phyloP scores from a whole-genome alignment of 2,797 vertebrate species.

The Erithacus rubecula region DNA sequence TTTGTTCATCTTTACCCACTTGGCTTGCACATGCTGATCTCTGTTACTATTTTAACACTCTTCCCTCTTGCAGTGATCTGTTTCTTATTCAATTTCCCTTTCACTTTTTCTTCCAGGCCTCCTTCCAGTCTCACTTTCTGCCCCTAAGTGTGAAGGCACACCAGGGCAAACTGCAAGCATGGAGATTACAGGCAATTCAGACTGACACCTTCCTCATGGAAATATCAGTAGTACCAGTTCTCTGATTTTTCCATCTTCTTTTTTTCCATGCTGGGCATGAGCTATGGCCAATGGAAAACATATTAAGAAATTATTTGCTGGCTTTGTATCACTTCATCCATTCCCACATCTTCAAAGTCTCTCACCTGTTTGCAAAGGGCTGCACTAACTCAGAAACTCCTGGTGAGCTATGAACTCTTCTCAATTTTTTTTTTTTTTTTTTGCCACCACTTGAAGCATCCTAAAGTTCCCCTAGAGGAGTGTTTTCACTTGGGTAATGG shows the following conservation, averaged over 20 bases:
- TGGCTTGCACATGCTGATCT: not conserved
- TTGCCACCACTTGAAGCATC: not conserved
- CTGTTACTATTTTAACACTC: rapidly evolving
- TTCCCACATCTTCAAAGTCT: not conserved
- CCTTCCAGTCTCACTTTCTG: not conserved
- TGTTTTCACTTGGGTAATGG: not conserved
- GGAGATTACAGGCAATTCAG: not conserved
- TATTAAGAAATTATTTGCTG: rapidly evolving
- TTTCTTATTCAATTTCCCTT: not conserved
- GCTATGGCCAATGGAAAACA: not conserved
- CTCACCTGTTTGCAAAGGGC: not conserved
- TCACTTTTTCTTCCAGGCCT: not conserved
- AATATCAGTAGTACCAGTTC: not conserved
- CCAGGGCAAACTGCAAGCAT: not conserved
- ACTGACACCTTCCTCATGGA: not conserved
- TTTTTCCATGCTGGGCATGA: not conserved
- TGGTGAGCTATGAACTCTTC: not conserved
- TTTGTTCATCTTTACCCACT: not conserved
- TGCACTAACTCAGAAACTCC: not conserved
- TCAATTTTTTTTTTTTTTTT: not conserved
- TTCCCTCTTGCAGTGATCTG: not conserved
- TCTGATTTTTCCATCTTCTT: not conserved
- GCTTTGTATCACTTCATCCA: rapidly evolving
- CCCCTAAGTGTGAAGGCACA: rapidly evolving
- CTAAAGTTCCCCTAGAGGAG: not conserved